Base-by-base conservation (phyloP, 2,113 vertebrate genomes). In the Polypterus senegalus region DNA sequence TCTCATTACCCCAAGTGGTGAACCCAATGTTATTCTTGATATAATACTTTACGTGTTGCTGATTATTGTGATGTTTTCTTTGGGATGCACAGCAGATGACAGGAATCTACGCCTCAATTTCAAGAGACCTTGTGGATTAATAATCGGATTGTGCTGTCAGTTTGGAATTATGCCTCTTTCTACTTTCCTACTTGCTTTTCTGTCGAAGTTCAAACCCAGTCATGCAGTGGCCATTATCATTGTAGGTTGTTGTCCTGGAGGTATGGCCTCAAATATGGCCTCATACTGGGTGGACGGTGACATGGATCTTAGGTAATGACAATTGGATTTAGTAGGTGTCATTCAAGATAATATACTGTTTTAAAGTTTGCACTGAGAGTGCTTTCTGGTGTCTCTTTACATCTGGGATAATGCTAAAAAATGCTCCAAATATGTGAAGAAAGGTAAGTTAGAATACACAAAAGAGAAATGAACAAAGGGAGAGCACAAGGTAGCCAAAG, bases 161-260 rank as follows among this genome's bases (percentile, higher is more conserved):
- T 99, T 98, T 62, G 96, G 96, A 67, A 92, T 98, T 73, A 97
- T 99, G 96, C 96, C 96, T 43, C 89, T 99, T 68, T 71, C 79
- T 0, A 95, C 84, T 10, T 99, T 94, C 8, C 64, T 84, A 70
- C 72, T 99, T 49, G 77, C 94, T 0, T 5, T 89, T 67, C 71
- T 66, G 63, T 99, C 97, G 62, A 1, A 74, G 0, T 63, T 98
- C 57, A 70, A 86, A 49, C 91, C 95, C 1, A 8, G 95, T 60
- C 96, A 98, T 78, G 92, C 95, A 0, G 63, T 98, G 0, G 95
- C 84, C 56, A 87, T 99, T 62, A 58, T 98, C 54, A 94, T 99
- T 59, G 94, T 96, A 86, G 96, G 95, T 59, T 98, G 96, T 69
- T 99, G 95, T 66, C 96, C 95, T 0, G 96, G 95, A n/a, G 95